Base-by-base conservation (phyloP, 2,113 vertebrate genomes). In the Egretta garzetta region DNA sequence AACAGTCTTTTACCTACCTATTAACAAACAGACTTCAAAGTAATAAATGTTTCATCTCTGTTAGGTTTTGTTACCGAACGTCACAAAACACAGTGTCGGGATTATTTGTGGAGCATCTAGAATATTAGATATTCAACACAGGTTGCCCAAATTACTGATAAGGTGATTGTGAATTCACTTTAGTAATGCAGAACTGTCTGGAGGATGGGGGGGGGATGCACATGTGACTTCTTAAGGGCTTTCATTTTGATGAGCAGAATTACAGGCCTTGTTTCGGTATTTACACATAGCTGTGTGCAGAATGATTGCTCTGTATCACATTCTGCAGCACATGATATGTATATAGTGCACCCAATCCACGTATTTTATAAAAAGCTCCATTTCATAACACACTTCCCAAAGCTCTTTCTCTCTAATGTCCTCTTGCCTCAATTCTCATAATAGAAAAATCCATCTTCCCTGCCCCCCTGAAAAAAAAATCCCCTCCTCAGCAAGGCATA, bases 261-360 rank as follows among this genome's bases (percentile, higher is more conserved):
- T 81, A 66, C 33, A 82, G 68, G 20, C 39, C 45, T 96, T 89
- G 20, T 93, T 91, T 91, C 68, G 66, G 30, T 87, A 80, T 91
- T 70, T 83, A 35, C 33, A n/a, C 9, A 21, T 39, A 58, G 18
- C 35, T 79, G 32, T 75, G 27, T 64, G 67, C 47, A 60, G 53
- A 84, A 60, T 49, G 28, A 58, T 72, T 87, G 73, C 27, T 80
- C 27, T 28, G 0, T 62, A 45, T 56, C 33, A 37, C 16, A 60
- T 75, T 76, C 27, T 90, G 30, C 45, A 70, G 58, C 22, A 56
- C 12, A 28, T 18, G 28, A 11, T 56, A 60, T 6, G 12, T 28
- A 26, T 15, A 43, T 10, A 82, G 14, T 0, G 0, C 23, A 63
- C 15, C 7, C 8, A 90, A 73, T 26, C 28, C 18, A 35, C 0